Evolutionary conservation across 1,140 invertebrate species (phyloP).

Genomic region (Scaptodrosophila lebanonensis): DNA sequence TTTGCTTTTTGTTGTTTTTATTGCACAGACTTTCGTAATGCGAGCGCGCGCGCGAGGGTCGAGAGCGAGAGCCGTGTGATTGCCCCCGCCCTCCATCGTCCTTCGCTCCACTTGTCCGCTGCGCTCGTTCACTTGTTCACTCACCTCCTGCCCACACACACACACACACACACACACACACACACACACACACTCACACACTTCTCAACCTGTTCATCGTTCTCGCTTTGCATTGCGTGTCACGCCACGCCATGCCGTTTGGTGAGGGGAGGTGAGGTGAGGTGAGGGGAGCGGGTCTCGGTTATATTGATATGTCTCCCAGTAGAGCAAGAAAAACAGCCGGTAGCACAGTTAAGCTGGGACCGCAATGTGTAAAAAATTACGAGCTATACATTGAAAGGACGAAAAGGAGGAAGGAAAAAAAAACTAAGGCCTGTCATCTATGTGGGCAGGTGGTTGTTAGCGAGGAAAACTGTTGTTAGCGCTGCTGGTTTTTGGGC

Average conservation of each 20-base stretch:
- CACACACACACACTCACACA: too few relatives aligned
- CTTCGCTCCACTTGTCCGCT: constrained; percentile 15
- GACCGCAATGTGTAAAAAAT: constrained; percentile 75
- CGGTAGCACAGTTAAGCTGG: constrained; percentile 60
- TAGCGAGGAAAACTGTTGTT: constrained; percentile 19
- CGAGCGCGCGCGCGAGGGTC: constrained; percentile 21
- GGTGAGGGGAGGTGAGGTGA: constrained; percentile 2
- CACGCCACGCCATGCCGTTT: constrained; percentile 1
- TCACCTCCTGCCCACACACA: too few relatives aligned
- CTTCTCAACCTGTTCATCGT: too few relatives aligned
- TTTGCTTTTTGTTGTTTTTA: constrained; percentile 57
- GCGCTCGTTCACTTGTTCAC: constrained; percentile 61
- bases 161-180: too few relatives aligned
- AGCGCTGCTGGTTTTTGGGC: too few relatives aligned
- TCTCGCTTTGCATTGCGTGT: constrained; percentile 10
- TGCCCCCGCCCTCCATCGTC: constrained; percentile 17
- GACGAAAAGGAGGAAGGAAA: constrained; percentile 15
- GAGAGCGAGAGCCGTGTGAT: constrained; percentile 40
- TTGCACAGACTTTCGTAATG: constrained; percentile 36
- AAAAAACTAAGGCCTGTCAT: constrained; percentile 24
- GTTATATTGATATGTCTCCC: constrained; percentile 73
- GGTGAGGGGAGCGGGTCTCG: constrained; percentile 12
- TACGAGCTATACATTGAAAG: constrained; percentile 58
- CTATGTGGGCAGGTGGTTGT: constrained; percentile 43
- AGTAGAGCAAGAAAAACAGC: constrained; percentile 61